Evolutionary conservation across 2,888 invertebrate species (phyloP), one percentile per base, ranked within the genome.

Genomic region (Machimus atricapillus): DNA sequence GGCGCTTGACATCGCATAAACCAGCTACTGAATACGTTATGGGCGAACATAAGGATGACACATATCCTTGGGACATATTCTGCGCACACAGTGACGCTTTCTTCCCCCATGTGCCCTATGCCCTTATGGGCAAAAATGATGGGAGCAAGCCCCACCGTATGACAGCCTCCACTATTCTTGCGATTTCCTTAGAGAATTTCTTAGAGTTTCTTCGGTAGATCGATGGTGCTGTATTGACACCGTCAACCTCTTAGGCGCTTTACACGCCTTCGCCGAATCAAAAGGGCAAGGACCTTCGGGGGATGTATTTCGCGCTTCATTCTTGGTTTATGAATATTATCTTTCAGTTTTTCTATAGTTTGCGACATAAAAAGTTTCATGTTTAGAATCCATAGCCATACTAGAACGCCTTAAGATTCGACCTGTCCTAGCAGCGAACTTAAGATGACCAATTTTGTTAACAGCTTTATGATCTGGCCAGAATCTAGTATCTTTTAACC

Each of bases 1-100:
- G 88, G 73, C 87, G 86, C 88, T 88, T 88, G 88, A 88, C 88
- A 88, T 88, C 86, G 37, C 73, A 87, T 88, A 88, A 88, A 88
- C 76, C 88, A 87, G 86, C 86, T 83, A 88, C 88, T 88, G 88
- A 88, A 88, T 88, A 85, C 87, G 88, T 88, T 88, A 88, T 85
- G 85, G 86, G 83, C 78, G 85, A 85, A 74, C 86, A 86, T 87
- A 88, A 85, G 85, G 85, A 85, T 74, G 74, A 74, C 85, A 85
- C 85, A 85, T 85, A 85, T 85, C 85, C 85, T 43, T 46, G 43
- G 85, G 85, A 27, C 43, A 85, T 85, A 85, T 85, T 46, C 74
- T 46, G 43, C 74, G 46, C 27, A 58, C 56, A 79, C 43, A 43
- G 78, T 40, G 79, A n/a, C 19, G 66, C 12, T 23, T 27, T 66